Percentiles rank a stretch among this genome's conserved stretches.
Conservation (phyloP, 2,888 invertebrate species). For the Eupeodes luniger region DNA sequence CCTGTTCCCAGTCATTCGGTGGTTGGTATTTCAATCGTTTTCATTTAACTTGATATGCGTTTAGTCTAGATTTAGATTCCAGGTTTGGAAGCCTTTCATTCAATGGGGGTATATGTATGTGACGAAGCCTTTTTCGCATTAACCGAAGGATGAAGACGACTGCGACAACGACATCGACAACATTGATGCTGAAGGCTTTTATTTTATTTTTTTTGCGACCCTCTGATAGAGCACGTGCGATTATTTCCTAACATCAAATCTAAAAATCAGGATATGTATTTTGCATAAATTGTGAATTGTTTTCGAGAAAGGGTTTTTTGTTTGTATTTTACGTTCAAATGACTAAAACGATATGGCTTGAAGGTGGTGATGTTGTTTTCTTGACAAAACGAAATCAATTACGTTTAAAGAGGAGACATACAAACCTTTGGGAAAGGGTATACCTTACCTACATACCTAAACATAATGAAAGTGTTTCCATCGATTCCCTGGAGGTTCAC, state of each 20-base stretch:
- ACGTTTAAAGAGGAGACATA: slow-evolving; percentile 41
- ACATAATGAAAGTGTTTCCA: slow-evolving; percentile 68
- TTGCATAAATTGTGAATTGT: slow-evolving; percentile 74
- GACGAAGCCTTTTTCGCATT: slow-evolving; percentile 23
- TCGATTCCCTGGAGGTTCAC: slow-evolving; percentile 40
- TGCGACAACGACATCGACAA: not conserved
- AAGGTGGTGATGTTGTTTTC: slow-evolving; percentile 46
- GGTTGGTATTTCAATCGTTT: slow-evolving; percentile 63
- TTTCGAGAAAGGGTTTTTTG: slow-evolving; percentile 24
- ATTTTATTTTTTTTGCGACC: slow-evolving; percentile 38
- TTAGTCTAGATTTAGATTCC: slow-evolving; percentile 23
- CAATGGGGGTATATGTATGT: not conserved
- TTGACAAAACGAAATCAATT: slow-evolving; percentile 69
- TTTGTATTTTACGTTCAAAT: slow-evolving; percentile 18
- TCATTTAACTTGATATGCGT: slow-evolving; percentile 44
- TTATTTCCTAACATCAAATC: slow-evolving; percentile 65
- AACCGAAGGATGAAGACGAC: slow-evolving; percentile 15
- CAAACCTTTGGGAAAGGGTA: slow-evolving; percentile 1
- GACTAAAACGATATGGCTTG: slow-evolving; percentile 45
- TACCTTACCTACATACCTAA: not conserved
- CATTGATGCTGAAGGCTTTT: slow-evolving; percentile 60
- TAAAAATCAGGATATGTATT: slow-evolving; percentile 65
- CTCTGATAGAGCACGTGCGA: slow-evolving; percentile 72
- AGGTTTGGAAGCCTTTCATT: slow-evolving; percentile 13
- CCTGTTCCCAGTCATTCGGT: slow-evolving; percentile 9